Evolutionary conservation across 2,888 invertebrate species (phyloP), one percentile per base, ranked within the genome.

Genomic region (Polydrusus cervinus): DNA sequence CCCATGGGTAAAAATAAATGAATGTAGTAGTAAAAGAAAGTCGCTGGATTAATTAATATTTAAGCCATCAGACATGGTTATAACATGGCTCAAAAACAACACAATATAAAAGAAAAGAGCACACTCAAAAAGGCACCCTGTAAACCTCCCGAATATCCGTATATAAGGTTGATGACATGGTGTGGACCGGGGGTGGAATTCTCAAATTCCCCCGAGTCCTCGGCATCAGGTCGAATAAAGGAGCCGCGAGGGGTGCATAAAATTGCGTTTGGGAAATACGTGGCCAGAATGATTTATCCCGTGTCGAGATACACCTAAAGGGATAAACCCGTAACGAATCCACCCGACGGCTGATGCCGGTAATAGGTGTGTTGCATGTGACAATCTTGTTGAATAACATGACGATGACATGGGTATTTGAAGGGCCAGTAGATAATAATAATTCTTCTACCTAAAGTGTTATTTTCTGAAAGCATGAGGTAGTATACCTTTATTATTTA

Each of bases 171-270:
- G 74, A 74, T 57, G 74, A 74, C 70, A 70, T 69, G 74, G 55
- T 47, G 53, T 10, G 55, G 53, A 38, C 64, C 51, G 34, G 25
- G 62, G 51, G 51, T 14, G 61, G 64, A 49, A 61, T 53, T 62
- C 40, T 60, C 49, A 62, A 71, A 71, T 49, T 51, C 75, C 71
- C 71, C 20, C 43, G 74, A 55, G 74, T 20, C 25, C 25, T 43
- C 49, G 67, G 47, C 73, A 67, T 60, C 75, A 70, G 66, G 67
- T 18, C 67, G 64, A 75, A 75, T 71, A 75, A 68, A 71, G 61
- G 68, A 62, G 62, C 71, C 68, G 61, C 45, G 71, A 74, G 73
- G 77, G 78, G 78, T 78, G 78, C 78, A 78, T 76, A 78, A 78
- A 78, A 78, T 75, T 78, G 78, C 73, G 60, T 73, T 72, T 66